Conservation (phyloP, 2,113 vertebrate species). For the Perca flavescens region DNA sequence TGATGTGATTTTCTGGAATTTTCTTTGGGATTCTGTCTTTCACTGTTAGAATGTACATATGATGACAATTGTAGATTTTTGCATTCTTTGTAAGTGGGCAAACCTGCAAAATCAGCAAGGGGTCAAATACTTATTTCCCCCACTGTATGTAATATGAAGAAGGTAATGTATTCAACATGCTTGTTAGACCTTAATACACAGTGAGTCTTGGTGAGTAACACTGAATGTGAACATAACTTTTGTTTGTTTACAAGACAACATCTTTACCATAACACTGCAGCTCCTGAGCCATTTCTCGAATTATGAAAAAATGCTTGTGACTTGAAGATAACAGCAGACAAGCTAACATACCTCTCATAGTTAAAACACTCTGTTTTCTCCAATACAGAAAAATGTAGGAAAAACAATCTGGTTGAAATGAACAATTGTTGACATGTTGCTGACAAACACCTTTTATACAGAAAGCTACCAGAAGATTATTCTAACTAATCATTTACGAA, state of each 20-base stretch:
- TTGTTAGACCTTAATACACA: not conserved
- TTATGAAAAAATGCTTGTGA: not conserved
- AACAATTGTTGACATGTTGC: not conserved
- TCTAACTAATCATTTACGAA: no score
- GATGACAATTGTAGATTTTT: no score
- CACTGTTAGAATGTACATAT: no score
- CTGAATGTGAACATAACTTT: not conserved
- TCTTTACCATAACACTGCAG: not conserved
- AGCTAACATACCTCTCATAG: no score
- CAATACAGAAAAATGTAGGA: not conserved
- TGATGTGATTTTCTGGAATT: no score
- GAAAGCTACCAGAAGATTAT: not conserved
- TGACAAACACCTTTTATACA: not conserved
- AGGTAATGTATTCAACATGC: not conserved
- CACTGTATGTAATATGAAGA: not conserved
- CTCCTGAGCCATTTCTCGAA: not conserved
- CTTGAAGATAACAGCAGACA: not conserved
- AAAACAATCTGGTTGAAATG: not conserved
- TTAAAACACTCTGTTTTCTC: not conserved
- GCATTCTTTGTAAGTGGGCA: no score
- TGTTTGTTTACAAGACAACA: not conserved
- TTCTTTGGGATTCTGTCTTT: no score
- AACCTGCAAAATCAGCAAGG: no score
- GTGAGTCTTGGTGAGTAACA: not conserved
- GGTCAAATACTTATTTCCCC: no score